Evolutionary conservation across 2,888 invertebrate species (phyloP), one percentile per base, ranked within the genome.

Genomic region (Yponomeuta malinellus): DNA sequence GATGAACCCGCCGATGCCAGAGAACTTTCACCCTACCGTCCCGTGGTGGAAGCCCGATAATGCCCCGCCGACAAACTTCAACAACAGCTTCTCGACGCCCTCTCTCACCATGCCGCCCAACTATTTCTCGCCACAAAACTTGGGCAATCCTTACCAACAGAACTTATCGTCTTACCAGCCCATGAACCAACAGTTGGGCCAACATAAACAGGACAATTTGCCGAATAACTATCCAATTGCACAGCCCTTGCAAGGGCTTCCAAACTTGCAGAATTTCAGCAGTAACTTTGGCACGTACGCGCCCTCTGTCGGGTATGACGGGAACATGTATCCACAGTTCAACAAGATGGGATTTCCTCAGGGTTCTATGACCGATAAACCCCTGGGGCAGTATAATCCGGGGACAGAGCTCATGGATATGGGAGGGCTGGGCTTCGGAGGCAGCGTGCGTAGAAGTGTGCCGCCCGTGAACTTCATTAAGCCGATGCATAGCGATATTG

Each of bases 261-360:
- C 87, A 0, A 87, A 83, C 70, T 89, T 87, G 73, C 86, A 87
- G 12, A 86, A 82, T 2, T 76, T 85, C 76, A 90, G 79, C 74
- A 88, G 79, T 74, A 88, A 76, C 71, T 89, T 84, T 74, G 83
- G 81, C 15, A 77, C 80, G 0, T 89, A 85, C 74, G 78, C 82
- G 0, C 78, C 86, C 0, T 66, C 84, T 0, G 85, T 86, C 0
- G 80, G 83, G 8, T 91, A 90, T 74, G 91, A 91, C 73, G 82
- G 90, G 0, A 78, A 86, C 0, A 89, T 90, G 90, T 91, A 90
- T 76, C 90, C 90, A 0, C 89, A 89, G 75, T 91, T 90, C 73
- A 79, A 71, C 73, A 88, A 86, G 73, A 71, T 85, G 2, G 77
- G 78, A 1, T 90, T 85, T 75, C 52, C 52, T 1, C 52, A 59